Evolutionary conservation across 2,113 vertebrate genomes (phyloP).

Genomic region (Rafetus swinhoei): DNA sequence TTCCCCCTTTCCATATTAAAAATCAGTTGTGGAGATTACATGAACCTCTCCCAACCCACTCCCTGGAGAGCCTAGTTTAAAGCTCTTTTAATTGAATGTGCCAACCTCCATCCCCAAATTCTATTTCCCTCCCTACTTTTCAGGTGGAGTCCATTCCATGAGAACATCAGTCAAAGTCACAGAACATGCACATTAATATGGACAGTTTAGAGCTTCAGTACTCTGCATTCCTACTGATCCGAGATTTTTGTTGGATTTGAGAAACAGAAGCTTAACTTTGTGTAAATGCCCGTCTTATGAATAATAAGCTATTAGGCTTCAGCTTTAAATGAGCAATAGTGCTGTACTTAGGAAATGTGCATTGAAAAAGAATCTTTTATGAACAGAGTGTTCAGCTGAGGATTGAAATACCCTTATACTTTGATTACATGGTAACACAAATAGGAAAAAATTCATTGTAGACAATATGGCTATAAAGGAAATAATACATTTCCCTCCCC

Average conservation of each 20-base stretch:
- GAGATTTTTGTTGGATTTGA: neutral
- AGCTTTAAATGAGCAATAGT: neutral
- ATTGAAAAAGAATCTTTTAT: neutral
- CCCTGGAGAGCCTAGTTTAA: neutral
- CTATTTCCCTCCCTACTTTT: neutral
- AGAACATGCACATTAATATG: rapidly evolving
- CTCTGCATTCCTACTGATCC: neutral
- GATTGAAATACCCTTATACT: neutral
- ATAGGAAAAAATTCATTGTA: neutral
- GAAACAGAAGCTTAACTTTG: neutral
- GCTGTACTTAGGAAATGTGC: neutral
- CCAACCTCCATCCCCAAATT: neutral
- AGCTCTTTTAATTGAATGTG: neutral
- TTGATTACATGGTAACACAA: no score
- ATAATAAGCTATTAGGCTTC: neutral
- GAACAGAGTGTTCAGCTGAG: neutral
- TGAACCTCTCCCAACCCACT: neutral
- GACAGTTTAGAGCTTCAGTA: neutral
- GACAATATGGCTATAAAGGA: rapidly evolving
- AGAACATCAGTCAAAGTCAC: neutral
- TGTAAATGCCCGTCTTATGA: neutral
- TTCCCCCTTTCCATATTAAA: no score
- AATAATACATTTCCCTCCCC: neutral
- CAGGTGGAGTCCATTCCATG: neutral
- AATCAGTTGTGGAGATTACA: neutral